These are phyloP conservation scores for Dysdera silvatica DNA, from an alignment of 1,140 invertebrate species.

Conservation along the genomic window DNA sequence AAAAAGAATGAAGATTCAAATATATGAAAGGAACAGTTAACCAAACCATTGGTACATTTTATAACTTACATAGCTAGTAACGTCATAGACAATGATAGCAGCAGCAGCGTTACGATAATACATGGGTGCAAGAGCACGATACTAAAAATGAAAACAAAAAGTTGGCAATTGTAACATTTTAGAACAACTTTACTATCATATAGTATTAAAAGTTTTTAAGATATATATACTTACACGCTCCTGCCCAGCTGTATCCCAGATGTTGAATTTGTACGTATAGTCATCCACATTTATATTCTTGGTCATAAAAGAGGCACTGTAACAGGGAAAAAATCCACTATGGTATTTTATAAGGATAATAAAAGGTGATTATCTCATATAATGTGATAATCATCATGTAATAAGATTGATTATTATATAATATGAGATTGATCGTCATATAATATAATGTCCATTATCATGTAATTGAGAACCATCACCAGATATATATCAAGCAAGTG, in stretches of 20 bases:
- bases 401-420: too few relatives aligned
- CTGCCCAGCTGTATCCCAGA: conserved; percentile 87
- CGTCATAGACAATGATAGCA: conserved; percentile 83
- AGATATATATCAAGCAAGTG: too few relatives aligned
- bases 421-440: too few relatives aligned
- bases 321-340: not conserved
- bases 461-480: too few relatives aligned
- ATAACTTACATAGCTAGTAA: conserved; percentile 60
- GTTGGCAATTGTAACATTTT: not conserved
- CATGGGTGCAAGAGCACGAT: conserved; percentile 84
- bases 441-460: too few relatives aligned
- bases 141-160: conserved; percentile 50
- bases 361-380: not conserved
- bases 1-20: too few relatives aligned
- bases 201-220: not conserved
- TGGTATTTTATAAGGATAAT: conserved; percentile 1
- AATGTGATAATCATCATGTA: too few relatives aligned
- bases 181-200: not conserved
- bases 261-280: conserved; percentile 45
- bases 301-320: conserved; percentile 47
- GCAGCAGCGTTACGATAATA: conserved; percentile 91
- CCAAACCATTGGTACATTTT: too few relatives aligned
- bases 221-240: conserved; percentile 49
- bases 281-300: conserved; percentile 44
- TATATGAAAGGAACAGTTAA: too few relatives aligned